Conservation (phyloP, 2,888 invertebrate species). For the Smittia aterrima region DNA sequence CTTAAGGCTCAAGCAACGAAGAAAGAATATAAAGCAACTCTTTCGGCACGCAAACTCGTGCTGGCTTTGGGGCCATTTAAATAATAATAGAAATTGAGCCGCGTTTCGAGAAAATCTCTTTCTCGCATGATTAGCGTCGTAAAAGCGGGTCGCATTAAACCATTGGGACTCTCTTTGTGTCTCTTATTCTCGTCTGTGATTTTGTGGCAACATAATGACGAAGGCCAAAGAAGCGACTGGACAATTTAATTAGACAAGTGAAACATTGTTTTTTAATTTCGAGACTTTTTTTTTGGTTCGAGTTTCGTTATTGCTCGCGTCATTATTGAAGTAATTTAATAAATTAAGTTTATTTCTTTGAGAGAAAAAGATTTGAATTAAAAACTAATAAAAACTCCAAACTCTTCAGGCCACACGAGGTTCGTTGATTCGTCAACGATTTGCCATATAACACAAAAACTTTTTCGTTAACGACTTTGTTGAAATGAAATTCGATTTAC, state of each 20-base stretch:
- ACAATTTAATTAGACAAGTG: slow-evolving; percentile 27
- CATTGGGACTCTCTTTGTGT: slow-evolving; percentile 22
- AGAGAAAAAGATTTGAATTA: too few relatives aligned
- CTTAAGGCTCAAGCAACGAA: not conserved
- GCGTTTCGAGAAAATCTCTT: slow-evolving; percentile 18
- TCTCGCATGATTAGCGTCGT: slow-evolving; percentile 25
- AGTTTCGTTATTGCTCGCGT: not conserved
- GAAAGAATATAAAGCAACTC: not conserved
- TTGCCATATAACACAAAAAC: too few relatives aligned
- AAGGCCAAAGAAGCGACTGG: not conserved
- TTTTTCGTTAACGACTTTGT: too few relatives aligned
- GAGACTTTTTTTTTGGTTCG: slow-evolving; percentile 13
- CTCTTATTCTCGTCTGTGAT: not conserved
- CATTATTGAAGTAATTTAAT: slow-evolving; percentile 16
- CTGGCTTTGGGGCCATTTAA: slow-evolving; percentile 37
- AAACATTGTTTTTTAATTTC: slow-evolving; percentile 25
- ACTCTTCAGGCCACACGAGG: too few relatives aligned
- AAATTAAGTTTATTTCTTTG: too few relatives aligned
- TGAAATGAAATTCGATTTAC: too few relatives aligned
- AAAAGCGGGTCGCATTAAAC: slow-evolving; percentile 19
- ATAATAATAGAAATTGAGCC: not conserved
- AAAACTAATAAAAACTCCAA: too few relatives aligned
- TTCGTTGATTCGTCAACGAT: too few relatives aligned
- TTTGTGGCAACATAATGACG: slow-evolving; percentile 18
- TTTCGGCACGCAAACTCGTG: slow-evolving; percentile 38